phyloP scores from a whole-genome alignment of 1,140 invertebrate genomes.

The Drosophila varians region DNA sequence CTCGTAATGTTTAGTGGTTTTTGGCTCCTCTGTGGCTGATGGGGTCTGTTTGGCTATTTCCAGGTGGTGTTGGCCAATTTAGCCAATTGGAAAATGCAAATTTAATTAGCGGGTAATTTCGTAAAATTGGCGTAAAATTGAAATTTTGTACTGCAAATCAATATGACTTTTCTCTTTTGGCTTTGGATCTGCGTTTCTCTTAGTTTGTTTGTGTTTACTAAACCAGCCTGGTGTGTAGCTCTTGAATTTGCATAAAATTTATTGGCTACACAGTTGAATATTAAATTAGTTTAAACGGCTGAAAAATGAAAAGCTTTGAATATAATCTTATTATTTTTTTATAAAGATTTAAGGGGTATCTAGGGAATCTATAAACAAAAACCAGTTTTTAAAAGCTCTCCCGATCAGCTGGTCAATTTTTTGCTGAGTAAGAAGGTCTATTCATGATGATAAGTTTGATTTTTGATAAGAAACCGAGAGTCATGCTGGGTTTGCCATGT shows the following conservation, averaged over 20 bases:
- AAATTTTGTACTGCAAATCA: constrained; percentile 18
- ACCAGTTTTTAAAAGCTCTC: not conserved
- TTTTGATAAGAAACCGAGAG: constrained; percentile 15
- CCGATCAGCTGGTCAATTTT: not conserved
- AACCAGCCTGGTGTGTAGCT: not conserved
- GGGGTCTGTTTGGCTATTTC: not conserved
- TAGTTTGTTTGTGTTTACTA: not conserved
- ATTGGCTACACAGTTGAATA: not conserved
- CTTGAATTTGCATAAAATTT: not conserved
- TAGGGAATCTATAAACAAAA: not conserved
- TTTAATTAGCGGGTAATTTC: constrained; percentile 37
- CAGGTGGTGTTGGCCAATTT: constrained; percentile 26
- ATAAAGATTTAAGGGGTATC: not conserved
- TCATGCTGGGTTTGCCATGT: constrained; percentile 11
- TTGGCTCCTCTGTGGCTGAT: not conserved
- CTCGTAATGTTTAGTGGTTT: constrained; percentile 27
- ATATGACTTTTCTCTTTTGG: not conserved
- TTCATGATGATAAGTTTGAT: constrained; percentile 3
- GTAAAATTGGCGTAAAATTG: constrained; percentile 30
- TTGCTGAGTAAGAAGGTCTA: constrained; percentile 1
- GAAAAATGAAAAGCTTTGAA: too few relatives aligned
- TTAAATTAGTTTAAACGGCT: not conserved
- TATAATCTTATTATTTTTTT: not conserved
- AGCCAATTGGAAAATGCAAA: constrained; percentile 34
- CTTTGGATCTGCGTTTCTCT: not conserved